phyloP scores from a whole-genome alignment of 1,140 invertebrate species.

The Papilio polyxenes region DNA sequence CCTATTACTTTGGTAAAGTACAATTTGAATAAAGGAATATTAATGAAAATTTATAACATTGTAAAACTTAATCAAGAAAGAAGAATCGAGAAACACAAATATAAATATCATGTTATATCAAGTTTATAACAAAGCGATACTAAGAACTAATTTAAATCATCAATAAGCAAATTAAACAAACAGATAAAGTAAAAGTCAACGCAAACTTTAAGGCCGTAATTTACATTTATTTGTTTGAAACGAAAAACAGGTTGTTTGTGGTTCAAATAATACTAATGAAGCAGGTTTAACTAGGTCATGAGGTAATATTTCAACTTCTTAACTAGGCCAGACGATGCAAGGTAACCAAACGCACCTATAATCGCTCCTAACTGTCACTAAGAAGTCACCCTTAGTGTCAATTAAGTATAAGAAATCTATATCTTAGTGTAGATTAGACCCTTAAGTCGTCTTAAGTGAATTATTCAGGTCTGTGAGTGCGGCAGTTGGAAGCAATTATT shows the following conservation, averaged over 20 bases:
- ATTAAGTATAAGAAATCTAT: neutral
- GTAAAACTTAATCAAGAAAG: neutral
- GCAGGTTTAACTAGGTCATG: neutral
- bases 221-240: neutral
- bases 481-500: too few species aligned
- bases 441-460: too few species aligned
- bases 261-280: constrained; percentile 1
- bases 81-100: too few species aligned
- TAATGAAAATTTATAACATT: neutral
- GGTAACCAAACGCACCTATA: neutral
- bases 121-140: too few species aligned
- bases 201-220: neutral
- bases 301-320: neutral
- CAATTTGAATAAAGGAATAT: neutral
- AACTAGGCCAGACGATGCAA: neutral
- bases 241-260: constrained; percentile 17
- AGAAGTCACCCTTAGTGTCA: neutral
- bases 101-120: too few species aligned
- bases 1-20: neutral
- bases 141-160: neutral
- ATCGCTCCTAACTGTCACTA: neutral
- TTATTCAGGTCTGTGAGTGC: too few species aligned
- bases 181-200: neutral
- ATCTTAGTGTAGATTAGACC: too few species aligned
- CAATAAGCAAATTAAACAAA: neutral